Base-by-base conservation (phyloP, 2,888 invertebrate genomes). In the Caenorhabditis zanzibari region DNA sequence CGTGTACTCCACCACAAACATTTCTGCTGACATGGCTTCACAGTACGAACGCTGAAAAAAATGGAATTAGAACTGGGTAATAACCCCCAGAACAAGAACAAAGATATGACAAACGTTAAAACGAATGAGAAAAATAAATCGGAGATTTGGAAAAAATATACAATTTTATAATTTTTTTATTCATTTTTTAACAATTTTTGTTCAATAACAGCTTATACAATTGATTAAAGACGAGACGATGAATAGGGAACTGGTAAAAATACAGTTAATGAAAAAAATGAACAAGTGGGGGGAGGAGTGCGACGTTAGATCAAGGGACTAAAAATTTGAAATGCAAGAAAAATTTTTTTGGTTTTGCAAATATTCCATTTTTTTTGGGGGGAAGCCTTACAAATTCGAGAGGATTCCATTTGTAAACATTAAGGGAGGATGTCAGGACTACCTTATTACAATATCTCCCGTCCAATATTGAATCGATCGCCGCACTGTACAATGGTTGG, bases 1-100 rank as follows among this genome's bases (percentile, higher is more conserved):
- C 54, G 77, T 28, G 71, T 77, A 77, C 68, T 82, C 73, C 54
- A 82, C 82, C 68, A 82, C 75, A 64, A 44, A 74, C 61, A 74
- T 44, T 69, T 82, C 47, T 32, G 77, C 52, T 59, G 71, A 61
- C 77, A 68, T 32, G 77, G 77, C 71, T 71, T 77, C 77, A 41
- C 56, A 49, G 77, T 69, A 68, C 76, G 26, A n/a, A 10, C 32
- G 44, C 76, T 76, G 66, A 2, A 76, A 76, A 49, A 35, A 47
- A 9, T 38, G 47, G n/a, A 24, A 59, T 76, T 76, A 59, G 59
- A 14, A 38, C 22, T 56, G 24, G 32, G 59, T 47, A 24, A 28
- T 28, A 22, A 24, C 68, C 69, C 69, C 76, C 68, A 58, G 61
- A 47, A 22, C 16, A 22, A 24, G 7, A 9, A 26, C n/a, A 26